Conservation (phyloP, 2,797 vertebrate genomes). For the Sebastes diploproa region DNA sequence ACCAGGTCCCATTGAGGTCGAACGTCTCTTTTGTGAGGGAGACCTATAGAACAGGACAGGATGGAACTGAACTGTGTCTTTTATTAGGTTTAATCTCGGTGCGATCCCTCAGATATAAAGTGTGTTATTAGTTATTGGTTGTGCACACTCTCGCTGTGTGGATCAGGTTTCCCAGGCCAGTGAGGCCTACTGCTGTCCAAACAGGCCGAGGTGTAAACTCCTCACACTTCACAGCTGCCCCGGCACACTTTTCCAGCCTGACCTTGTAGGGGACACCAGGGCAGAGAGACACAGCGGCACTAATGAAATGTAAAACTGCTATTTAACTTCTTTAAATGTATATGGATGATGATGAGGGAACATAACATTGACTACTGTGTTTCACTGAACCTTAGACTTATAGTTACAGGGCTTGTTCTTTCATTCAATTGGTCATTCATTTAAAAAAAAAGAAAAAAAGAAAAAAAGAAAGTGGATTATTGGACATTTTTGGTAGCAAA, state of each 20-base stretch:
- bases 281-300: not conserved
- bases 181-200: slow-evolving; percentile 59
- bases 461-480: not conserved
- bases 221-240: slow-evolving; percentile 70
- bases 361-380: not conserved
- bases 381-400: not conserved
- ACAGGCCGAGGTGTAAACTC: slow-evolving; percentile 67
- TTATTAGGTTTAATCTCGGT: not conserved
- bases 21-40: not conserved
- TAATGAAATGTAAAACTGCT: not conserved
- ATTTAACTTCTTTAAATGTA: not conserved
- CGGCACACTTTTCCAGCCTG: slow-evolving; percentile 70
- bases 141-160: not conserved
- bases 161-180: slow-evolving; percentile 25
- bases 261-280: not conserved
- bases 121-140: not conserved
- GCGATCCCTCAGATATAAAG: not conserved
- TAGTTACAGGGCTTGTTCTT: not conserved
- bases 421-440: not conserved
- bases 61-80: no score
- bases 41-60: not conserved
- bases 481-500: not conserved
- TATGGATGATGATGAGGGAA: not conserved
- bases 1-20: not conserved
- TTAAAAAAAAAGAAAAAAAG: no score